Percentiles rank a stretch among this genome's conserved stretches.
These are phyloP conservation scores for Aurelia sp. DNA, from an alignment of 30 jellyfish, hydroid and myxozoan species.

Conservation along the genomic window DNA sequence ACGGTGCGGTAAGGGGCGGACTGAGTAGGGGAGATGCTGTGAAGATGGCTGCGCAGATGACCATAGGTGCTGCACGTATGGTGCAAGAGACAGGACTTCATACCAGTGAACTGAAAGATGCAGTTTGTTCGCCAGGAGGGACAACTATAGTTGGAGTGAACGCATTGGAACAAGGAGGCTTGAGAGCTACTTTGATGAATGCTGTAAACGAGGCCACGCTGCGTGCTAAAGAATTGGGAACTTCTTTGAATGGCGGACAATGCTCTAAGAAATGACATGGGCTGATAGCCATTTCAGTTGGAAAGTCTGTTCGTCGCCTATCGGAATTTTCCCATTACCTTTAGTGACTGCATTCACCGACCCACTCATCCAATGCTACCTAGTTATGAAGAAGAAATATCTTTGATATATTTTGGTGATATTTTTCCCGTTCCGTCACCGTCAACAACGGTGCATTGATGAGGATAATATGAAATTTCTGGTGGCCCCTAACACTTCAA, in stretches of 20 bases:
- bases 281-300: no score
- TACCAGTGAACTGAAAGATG: slow-evolving; percentile 74
- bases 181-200: slow-evolving; percentile 73
- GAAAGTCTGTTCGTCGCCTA: no score
- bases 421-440: no score
- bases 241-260: slow-evolving; percentile 28
- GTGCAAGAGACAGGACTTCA: slow-evolving; percentile 77
- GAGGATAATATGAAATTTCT: no score
- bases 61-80: slow-evolving; percentile 84
- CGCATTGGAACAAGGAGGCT: slow-evolving; percentile 74
- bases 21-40: slow-evolving; percentile 71
- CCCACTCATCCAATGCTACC: no score
- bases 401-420: no score
- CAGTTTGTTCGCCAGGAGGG: slow-evolving; percentile 89
- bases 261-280: background rate
- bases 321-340: no score
- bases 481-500: no score
- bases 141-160: slow-evolving; percentile 83
- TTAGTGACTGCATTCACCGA: no score
- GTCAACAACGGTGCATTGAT: no score
- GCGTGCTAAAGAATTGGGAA: slow-evolving; percentile 76
- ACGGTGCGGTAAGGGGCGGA: slow-evolving; percentile 90
- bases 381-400: no score
- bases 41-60: slow-evolving; percentile 82
- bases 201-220: slow-evolving; percentile 71